Evolutionary conservation across 2,113 vertebrate species (phyloP).

Genomic region (Gopherus flavomarginatus): DNA sequence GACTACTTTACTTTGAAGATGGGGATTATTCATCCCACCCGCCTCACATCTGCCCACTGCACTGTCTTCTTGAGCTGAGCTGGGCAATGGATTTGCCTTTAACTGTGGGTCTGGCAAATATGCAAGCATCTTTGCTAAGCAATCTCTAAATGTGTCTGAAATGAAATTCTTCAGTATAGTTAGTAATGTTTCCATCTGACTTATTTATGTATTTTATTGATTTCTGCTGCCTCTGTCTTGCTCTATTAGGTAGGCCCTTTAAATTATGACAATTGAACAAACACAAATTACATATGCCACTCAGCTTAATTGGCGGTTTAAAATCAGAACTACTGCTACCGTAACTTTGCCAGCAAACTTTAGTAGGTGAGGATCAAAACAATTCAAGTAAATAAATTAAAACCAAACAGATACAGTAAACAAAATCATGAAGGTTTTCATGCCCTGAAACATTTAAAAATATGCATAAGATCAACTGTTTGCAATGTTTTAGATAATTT

Average conservation of each 20-base stretch:
- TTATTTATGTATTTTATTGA: not conserved
- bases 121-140: not conserved
- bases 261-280: not conserved
- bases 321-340: not conserved
- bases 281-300: not conserved
- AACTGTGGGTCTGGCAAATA: not conserved
- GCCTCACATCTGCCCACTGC: not conserved
- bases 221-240: not conserved
- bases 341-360: not conserved
- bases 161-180: not conserved
- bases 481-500: not conserved
- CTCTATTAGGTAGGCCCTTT: not conserved
- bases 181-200: not conserved
- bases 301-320: not conserved
- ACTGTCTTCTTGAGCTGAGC: not conserved
- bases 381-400: not conserved
- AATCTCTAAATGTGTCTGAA: not conserved
- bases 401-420: not conserved
- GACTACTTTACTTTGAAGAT: not conserved
- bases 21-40: not conserved
- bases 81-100: not conserved
- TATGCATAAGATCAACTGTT: not conserved
- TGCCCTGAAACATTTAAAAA: not conserved
- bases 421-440: not conserved
- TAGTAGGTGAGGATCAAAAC: not conserved